Evolutionary conservation across 2,888 invertebrate species (phyloP), one percentile per base, ranked within the genome.

Genomic region (Mechanitis mazaeus): DNA sequence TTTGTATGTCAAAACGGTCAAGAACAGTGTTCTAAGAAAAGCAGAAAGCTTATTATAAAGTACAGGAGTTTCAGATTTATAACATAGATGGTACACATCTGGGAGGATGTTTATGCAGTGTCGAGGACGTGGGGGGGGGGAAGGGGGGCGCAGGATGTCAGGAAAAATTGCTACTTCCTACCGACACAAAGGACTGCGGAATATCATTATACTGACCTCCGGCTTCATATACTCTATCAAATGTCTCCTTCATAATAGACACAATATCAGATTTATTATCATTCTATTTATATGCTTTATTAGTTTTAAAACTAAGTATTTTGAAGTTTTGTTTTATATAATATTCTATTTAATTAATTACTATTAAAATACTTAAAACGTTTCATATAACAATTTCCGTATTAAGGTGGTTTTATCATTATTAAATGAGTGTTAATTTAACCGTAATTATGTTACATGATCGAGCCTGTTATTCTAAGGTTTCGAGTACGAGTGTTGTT

Each of bases 51-150:
- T 42, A 42, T 42, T 50, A 50, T 50, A 20, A 20, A 20, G 5
- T 28, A 50, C 28, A 50, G 5, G 47, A 2, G 46, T 31, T 3
- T 31, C 31, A 50, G 50, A 50, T 50, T 50, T 50, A 50, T 50
- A 31, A 50, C 31, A 50, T 61, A 45, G 50, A 50, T 50, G 31
- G 50, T 58, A 58, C 31, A 61, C 56, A 45, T 33, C 20, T 62
- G 7, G 54, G 46, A 55, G 60, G 50, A 58, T 62, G 62, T 67
- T 65, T 69, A 76, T 78, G 83, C 85, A 76, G 82, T 78, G 71
- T 81, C 72, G 79, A 78, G 60, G 46, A 45, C 53, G 66, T 47
- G 64, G 67, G 68, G 70, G 64, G 69, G 63, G 64, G 72, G 60
- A 73, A 60, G 69, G 72, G 71, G 75, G 72, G 63, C 56, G 63